phyloP scores from a whole-genome alignment of 92 coral and sea anemone species.

The Phenganax subtilis region DNA sequence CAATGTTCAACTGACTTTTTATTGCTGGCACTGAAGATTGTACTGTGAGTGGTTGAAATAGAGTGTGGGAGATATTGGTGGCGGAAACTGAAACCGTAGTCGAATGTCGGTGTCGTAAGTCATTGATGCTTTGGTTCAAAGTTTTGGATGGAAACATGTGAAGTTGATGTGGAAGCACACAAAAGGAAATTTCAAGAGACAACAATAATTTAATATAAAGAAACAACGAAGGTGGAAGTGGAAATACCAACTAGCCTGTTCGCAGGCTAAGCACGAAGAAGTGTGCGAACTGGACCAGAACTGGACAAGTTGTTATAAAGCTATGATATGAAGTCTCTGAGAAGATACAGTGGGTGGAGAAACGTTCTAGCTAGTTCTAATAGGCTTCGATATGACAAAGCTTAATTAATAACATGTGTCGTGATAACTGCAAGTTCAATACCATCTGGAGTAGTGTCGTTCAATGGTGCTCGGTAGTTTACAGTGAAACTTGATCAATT shows the following conservation, averaged over 20 bases:
- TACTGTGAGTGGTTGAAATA: no score
- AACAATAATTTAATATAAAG: not conserved
- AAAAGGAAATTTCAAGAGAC: not conserved
- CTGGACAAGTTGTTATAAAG: not conserved
- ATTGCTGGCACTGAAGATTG: no score
- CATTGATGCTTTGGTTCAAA: no score
- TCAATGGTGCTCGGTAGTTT: not conserved
- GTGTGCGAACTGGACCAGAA: not conserved
- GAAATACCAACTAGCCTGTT: not conserved
- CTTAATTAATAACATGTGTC: not conserved
- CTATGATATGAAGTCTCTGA: not conserved
- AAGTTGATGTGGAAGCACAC: no score
- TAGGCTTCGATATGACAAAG: no score
- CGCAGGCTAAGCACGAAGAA: not conserved
- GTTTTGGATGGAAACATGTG: no score
- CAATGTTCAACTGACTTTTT: no score
- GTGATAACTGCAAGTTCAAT: no score
- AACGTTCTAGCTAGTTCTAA: not conserved
- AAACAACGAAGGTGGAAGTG: not conserved
- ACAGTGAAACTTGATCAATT: not conserved
- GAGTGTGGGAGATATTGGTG: no score
- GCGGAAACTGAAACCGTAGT: no score
- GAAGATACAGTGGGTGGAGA: conserved; percentile 4
- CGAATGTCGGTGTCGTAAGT: no score
- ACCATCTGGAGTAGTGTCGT: no score